Evolutionary conservation across 2,113 vertebrate species (phyloP).

Genomic region (Centropus unirufus): DNA sequence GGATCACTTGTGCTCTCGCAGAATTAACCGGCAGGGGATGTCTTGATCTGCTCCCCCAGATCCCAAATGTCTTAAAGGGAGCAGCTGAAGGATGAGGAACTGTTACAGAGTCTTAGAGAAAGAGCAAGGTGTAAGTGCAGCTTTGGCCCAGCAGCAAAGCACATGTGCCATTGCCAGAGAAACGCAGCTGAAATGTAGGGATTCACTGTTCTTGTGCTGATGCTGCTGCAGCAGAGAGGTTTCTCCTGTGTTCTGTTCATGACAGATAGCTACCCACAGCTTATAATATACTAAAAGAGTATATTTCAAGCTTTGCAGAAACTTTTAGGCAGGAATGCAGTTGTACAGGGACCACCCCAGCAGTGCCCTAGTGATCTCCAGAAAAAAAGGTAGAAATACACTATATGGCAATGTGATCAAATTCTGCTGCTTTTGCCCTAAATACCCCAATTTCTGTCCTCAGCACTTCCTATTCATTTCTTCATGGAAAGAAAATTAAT

Average conservation of each 20-base stretch:
- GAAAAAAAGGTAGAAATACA: neutral
- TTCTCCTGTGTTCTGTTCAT: accelerated
- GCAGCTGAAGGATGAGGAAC: neutral
- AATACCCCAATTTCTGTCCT: neutral
- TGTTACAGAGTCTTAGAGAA: neutral
- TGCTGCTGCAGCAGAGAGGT: neutral
- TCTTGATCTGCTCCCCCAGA: neutral
- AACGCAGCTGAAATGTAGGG: accelerated
- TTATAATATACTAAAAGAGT: neutral
- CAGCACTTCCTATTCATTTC: neutral
- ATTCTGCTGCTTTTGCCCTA: neutral
- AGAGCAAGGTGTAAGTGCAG: neutral
- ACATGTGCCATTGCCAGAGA: neutral
- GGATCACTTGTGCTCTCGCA: neutral
- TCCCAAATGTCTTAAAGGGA: neutral
- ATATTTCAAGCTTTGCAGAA: neutral
- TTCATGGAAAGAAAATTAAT: neutral
- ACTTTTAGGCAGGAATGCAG: neutral
- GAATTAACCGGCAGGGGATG: neutral
- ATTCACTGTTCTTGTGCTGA: accelerated
- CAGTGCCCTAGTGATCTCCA: neutral
- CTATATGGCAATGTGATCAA: neutral
- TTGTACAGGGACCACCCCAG: neutral
- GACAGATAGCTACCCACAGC: neutral
- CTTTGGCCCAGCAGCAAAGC: accelerated